phyloP scores from a whole-genome alignment of 2,888 invertebrate genomes.

The Eupithecia pulchellata region DNA sequence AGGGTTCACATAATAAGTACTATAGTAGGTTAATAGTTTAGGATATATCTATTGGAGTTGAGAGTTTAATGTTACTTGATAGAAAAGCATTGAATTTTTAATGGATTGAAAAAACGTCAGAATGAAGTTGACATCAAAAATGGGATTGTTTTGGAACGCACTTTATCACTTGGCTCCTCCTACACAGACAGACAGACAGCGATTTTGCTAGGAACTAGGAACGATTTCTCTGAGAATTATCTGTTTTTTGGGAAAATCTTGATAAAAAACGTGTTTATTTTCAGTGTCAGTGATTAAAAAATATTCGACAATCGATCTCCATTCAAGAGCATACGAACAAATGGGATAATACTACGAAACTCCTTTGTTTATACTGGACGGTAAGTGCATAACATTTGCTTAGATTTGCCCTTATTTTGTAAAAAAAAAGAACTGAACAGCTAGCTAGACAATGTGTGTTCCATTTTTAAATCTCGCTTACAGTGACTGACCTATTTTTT shows the following conservation, averaged over 20 bases:
- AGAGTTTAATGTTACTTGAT: too few relatives aligned
- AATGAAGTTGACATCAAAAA: background rate
- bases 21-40: too few relatives aligned
- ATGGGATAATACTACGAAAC: conserved; percentile 38
- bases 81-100: background rate
- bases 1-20: background rate
- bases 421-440: conserved; percentile 40
- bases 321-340: background rate
- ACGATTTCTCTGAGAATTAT: conserved; percentile 15
- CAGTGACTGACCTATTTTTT: conserved; percentile 16
- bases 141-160: conserved; percentile 49
- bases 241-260: background rate
- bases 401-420: conserved; percentile 46
- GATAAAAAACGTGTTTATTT: conserved; percentile 36
- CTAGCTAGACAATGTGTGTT: conserved; percentile 28
- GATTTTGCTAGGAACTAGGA: conserved; percentile 19
- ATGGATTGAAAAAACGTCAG: background rate
- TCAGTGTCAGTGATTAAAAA: conserved; percentile 38
- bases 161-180: conserved; percentile 46
- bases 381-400: conserved; percentile 50
- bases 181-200: conserved; percentile 37
- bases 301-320: conserved; percentile 19
- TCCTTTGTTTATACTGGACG: conserved; percentile 56
- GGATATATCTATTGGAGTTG: background rate
- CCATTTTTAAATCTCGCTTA: conserved; percentile 25